A percentile compares a stretch with the other conserved stretches of the same genome.
phyloP scores from a whole-genome alignment of 1,140 invertebrate genomes.

The Drosophila rhopaloa region DNA sequence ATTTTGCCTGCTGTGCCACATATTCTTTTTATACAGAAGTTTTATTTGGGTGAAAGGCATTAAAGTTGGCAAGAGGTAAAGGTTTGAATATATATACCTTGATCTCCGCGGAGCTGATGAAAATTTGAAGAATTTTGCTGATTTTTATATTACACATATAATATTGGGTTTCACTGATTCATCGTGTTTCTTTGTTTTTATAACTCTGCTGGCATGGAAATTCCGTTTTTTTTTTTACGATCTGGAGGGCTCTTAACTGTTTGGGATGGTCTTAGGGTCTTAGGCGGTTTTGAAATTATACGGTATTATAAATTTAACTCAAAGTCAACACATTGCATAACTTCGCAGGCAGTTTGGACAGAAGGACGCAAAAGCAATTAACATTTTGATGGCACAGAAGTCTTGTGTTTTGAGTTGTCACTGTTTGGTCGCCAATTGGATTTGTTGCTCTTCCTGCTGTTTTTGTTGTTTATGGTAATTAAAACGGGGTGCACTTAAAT shows the following conservation, averaged over 20 bases:
- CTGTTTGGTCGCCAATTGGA: constrained; percentile 57
- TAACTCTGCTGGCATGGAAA: constrained; percentile 33
- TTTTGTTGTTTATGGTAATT: constrained; percentile 73
- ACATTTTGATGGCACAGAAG: constrained; percentile 67
- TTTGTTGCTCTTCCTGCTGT: constrained; percentile 27
- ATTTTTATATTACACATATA: constrained; percentile 20
- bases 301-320: constrained; percentile 5
- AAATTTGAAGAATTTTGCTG: constrained; percentile 14
- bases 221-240: constrained; percentile 30
- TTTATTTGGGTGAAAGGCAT: constrained; percentile 67
- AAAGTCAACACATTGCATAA: constrained; percentile 53
- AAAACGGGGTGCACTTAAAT: constrained; percentile 78
- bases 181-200: constrained; percentile 21
- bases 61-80: constrained; percentile 31
- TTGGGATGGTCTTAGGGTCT: constrained; percentile 18
- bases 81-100: constrained; percentile 38
- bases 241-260: constrained; percentile 29
- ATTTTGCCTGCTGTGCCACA: constrained; percentile 40
- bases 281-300: constrained; percentile 29
- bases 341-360: constrained; percentile 23
- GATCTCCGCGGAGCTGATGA: constrained; percentile 22
- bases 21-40: constrained; percentile 25
- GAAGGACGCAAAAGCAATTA: constrained; percentile 71
- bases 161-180: constrained; percentile 31
- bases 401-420: constrained; percentile 43